Conservation (phyloP, 2,113 vertebrate species). For the Rutilus rutilus region DNA sequence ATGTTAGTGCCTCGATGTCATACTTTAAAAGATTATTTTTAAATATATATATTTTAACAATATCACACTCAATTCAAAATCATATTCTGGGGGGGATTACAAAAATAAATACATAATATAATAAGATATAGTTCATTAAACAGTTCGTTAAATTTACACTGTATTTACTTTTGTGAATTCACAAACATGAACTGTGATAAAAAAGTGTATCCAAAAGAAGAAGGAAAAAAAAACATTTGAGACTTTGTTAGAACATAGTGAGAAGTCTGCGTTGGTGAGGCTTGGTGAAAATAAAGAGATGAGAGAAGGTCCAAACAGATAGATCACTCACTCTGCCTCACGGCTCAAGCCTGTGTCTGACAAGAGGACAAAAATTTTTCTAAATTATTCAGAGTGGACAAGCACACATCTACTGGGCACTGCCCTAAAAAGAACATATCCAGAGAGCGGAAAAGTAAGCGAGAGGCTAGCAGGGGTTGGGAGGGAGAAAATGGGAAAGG, state of each 20-base stretch:
- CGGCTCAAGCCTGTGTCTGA: conserved; percentile 54
- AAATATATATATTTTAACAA: too few species aligned
- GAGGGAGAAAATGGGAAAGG: conserved; percentile 27
- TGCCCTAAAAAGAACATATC: conserved; percentile 54
- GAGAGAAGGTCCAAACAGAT: conserved; percentile 52
- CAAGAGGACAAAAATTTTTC: conserved; percentile 60
- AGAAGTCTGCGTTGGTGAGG: background rate
- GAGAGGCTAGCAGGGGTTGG: conserved; percentile 35
- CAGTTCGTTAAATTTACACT: background rate
- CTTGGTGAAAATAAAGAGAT: conserved; percentile 18
- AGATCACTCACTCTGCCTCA: conserved; percentile 50
- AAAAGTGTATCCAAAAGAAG: background rate
- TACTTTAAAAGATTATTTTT: too few species aligned
- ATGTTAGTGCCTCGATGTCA: background rate
- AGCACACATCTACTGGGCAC: conserved; percentile 56
- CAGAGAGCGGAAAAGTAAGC: conserved; percentile 17
- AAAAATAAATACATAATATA: too few species aligned
- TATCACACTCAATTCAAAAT: background rate
- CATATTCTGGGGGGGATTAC: too few species aligned
- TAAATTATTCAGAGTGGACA: conserved; percentile 62
- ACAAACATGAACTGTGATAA: background rate
- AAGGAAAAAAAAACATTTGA: background rate
- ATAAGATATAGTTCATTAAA: background rate
- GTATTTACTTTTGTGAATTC: background rate
- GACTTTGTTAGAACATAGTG: conserved; percentile 20